Conservation (phyloP, 37 sponge, comb jelly and placozoan genomes). For the Spongilla lacustris region DNA sequence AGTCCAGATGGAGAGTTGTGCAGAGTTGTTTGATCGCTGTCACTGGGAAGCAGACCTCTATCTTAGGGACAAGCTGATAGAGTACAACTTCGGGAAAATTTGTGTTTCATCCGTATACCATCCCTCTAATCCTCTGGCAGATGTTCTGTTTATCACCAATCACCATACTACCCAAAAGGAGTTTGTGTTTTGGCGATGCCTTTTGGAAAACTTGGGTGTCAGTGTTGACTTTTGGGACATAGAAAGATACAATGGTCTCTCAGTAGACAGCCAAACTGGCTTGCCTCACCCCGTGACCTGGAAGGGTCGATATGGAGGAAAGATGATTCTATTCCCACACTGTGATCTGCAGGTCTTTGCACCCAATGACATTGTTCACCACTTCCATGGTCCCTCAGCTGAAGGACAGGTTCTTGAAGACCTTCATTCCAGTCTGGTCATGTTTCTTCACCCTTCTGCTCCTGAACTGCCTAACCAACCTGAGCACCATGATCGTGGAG, state of each 20-base stretch:
- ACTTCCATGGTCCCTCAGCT: slow-evolving; percentile 65
- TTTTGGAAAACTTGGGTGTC: slow-evolving; percentile 56
- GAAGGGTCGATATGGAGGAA: slow-evolving; percentile 66
- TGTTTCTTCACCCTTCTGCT: slow-evolving; percentile 27
- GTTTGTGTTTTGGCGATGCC: slow-evolving; percentile 77
- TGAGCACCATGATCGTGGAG: slow-evolving; percentile 39
- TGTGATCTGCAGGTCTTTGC: slow-evolving; percentile 34
- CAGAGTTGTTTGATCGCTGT: slow-evolving; percentile 82
- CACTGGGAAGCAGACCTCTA: slow-evolving; percentile 75
- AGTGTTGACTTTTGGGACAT: slow-evolving; percentile 88
- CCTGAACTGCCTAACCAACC: background rate
- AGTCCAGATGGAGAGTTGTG: slow-evolving; percentile 74
- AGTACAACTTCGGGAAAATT: slow-evolving; percentile 71
- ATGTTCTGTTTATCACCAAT: slow-evolving; percentile 72
- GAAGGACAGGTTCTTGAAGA: slow-evolving; percentile 27
- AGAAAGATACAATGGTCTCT: slow-evolving; percentile 68
- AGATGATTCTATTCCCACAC: slow-evolving; percentile 77
- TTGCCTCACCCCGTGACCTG: slow-evolving; percentile 61
- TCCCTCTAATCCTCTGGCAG: slow-evolving; percentile 65
- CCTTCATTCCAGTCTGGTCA: slow-evolving; percentile 57
- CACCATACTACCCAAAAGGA: slow-evolving; percentile 59
- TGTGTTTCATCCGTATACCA: slow-evolving; percentile 73
- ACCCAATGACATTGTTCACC: slow-evolving; percentile 56
- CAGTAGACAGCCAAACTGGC: slow-evolving; percentile 53
- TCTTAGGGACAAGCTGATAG: slow-evolving; percentile 81